phyloP scores from a whole-genome alignment of 1,140 invertebrate species.

The Odontomachus brunneus region DNA sequence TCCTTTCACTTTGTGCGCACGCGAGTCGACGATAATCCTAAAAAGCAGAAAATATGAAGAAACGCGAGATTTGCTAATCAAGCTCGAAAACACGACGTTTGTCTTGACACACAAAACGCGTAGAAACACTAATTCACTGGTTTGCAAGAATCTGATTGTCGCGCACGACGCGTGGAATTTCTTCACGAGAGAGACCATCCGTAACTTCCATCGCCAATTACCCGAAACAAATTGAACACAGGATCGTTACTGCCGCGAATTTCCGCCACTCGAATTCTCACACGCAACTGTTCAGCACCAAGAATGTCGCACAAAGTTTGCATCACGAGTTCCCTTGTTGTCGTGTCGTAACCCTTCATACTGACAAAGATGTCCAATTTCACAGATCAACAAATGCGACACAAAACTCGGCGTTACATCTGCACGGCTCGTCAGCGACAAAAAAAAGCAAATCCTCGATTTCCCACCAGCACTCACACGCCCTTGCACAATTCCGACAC shows the following conservation, averaged over 20 bases:
- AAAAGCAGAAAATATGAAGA: background rate
- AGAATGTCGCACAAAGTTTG: background rate
- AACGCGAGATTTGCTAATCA: background rate
- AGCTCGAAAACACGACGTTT: background rate
- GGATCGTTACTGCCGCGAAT: background rate
- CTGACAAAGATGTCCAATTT: constrained; percentile 3
- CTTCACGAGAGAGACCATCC: background rate
- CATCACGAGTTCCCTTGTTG: background rate
- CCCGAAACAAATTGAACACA: constrained; percentile 21
- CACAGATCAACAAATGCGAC: background rate
- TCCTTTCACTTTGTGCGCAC: background rate
- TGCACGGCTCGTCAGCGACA: background rate
- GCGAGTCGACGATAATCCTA: background rate
- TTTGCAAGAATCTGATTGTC: background rate
- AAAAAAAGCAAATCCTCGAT: constrained; percentile 26
- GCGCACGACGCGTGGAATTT: background rate
- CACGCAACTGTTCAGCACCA: background rate
- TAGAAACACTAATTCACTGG: background rate
- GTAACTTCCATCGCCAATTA: constrained; percentile 16
- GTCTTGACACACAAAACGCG: background rate
- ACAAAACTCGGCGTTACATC: background rate
- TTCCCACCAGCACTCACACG: background rate
- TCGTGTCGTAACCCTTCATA: background rate
- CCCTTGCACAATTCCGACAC: background rate
- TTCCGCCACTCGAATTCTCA: constrained; percentile 4